Percentiles rank a stretch among this genome's conserved stretches.
These are phyloP conservation scores for Aporophyla lueneburgensis DNA, from an alignment of 2,888 invertebrate genomes.

Conservation along the genomic window DNA sequence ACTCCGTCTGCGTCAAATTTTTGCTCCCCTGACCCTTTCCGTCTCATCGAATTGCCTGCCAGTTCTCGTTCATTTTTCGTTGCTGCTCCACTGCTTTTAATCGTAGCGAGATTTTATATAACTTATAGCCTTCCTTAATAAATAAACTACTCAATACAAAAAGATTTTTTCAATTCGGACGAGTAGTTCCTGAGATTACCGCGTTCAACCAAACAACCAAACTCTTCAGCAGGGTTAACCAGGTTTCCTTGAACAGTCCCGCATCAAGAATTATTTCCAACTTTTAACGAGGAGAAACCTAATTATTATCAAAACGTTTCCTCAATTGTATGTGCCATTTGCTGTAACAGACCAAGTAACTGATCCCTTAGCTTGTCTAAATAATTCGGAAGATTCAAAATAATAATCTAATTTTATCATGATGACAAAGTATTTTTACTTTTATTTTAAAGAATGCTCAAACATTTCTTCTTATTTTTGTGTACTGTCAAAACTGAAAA, in stretches of 20 bases:
- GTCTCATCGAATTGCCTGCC: no score
- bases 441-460: neutral
- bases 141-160: no score
- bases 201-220: no score
- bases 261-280: constrained; percentile 23
- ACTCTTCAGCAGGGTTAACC: no score
- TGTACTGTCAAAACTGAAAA: neutral
- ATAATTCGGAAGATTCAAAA: constrained; percentile 16
- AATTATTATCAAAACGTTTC: constrained; percentile 49
- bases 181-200: no score
- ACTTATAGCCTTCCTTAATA: no score
- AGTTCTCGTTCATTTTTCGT: no score
- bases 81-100: no score
- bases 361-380: constrained; percentile 20
- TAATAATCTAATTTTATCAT: neutral
- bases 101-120: no score
- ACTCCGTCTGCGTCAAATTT: no score
- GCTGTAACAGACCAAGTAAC: constrained; percentile 38
- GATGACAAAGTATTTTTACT: neutral
- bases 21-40: no score
- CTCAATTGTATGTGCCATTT: constrained; percentile 43
- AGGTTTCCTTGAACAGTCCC: neutral
- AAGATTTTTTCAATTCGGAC: no score
- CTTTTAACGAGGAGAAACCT: constrained; percentile 42
- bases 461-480: neutral